Evolutionary conservation across 2,888 invertebrate species (phyloP), one percentile per base, ranked within the genome.

Genomic region (Ryuthela nishihirai): DNA sequence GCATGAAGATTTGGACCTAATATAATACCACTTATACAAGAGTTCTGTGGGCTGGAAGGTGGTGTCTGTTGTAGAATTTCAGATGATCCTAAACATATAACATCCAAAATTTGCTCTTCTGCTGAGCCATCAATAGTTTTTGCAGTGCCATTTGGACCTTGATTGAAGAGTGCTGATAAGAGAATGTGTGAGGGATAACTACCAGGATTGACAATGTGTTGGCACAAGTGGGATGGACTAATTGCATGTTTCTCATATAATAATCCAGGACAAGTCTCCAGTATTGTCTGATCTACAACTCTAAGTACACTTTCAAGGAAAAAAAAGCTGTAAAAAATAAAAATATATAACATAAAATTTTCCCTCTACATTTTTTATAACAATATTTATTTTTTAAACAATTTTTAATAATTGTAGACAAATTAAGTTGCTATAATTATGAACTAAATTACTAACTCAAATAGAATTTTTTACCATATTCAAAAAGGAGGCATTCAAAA

Each of bases 231-330:
- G 39, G 76, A 75, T 12, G 82, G 78, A 69, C 84, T 85, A 43
- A 85, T 74, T 68, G 83, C 79, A 69, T 84, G 82, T 58, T 80
- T 78, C 72, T 85, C 84, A 18, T 83, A 71, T 46, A 81, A 72
- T 67, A 87, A 75, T 9, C 84, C 85, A 2, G 87, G 86, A 64
- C 83, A 83, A 47, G 85, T 80, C 68, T 81, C 79, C 42, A 77
- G 73, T 20, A 85, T 73, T 4, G 83, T 82, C 72, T 81, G 79
- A 67, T 83, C 81, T 25, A 85, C 76, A 44, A 83, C 79, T 44
- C 80, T 79, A 18, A 82, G 73, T 55, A 85, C 77, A 68, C 85
- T 83, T 67, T 84, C 83, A 62, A 85, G 74, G 71, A 87, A 83
- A 67, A 83, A 82, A 71, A 85, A 87, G 69, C 60, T 82, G 42